Conservation (phyloP, 2,888 invertebrate species). For the Deilephila porcellus region DNA sequence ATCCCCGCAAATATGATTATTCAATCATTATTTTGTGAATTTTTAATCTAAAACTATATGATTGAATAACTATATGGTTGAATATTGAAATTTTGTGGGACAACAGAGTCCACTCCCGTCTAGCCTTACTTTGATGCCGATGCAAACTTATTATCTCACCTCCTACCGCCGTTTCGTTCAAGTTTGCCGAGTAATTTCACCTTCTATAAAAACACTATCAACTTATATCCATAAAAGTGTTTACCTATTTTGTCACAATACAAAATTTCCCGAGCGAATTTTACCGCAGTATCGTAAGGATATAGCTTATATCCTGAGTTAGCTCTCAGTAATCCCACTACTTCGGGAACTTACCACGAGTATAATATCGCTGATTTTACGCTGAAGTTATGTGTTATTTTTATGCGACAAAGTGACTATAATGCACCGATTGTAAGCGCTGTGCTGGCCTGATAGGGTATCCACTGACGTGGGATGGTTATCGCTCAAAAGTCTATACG, state of each 20-base stretch:
- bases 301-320: slow-evolving; percentile 16
- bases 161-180: background rate
- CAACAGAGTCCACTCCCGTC: background rate
- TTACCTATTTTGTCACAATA: slow-evolving; percentile 16
- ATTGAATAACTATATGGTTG: too few relatives aligned
- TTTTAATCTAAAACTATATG: too few relatives aligned
- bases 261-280: slow-evolving; percentile 9
- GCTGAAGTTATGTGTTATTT: background rate
- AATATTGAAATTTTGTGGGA: too few relatives aligned
- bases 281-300: slow-evolving; percentile 13
- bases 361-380: slow-evolving; percentile 16
- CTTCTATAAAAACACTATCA: slow-evolving; percentile 15
- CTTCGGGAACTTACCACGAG: background rate
- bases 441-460: too few relatives aligned
- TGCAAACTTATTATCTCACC: background rate
- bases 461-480: too few relatives aligned
- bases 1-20: too few relatives aligned
- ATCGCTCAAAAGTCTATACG: too few relatives aligned
- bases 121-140: background rate
- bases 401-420: too few relatives aligned
- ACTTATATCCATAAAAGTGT: slow-evolving; percentile 15
- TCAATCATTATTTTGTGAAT: too few relatives aligned
- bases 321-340: background rate
- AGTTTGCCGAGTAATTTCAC: background rate
- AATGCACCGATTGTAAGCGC: background rate